Evolutionary conservation across 2,888 invertebrate genomes (phyloP), one percentile per base, ranked within the genome.

Genomic region (Artemia sinica): DNA sequence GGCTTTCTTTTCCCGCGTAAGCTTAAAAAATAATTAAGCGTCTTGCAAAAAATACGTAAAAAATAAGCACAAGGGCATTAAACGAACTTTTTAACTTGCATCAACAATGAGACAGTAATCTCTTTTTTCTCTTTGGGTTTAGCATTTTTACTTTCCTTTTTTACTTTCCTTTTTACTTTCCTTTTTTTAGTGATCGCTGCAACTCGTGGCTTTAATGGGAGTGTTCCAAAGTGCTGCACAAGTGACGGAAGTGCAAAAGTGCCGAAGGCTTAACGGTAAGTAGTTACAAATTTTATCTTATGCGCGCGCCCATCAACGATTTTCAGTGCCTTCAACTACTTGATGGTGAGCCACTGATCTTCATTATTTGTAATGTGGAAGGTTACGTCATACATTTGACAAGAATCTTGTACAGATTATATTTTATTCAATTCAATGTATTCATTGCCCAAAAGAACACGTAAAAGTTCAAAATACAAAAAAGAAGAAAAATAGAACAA

Each of bases 191-290:
- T 74, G 14, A 74, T 74, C 65, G 73, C 75, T 48, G 75, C 75
- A 73, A 71, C 74, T 1, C 69, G 75, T 71, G 73, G 87, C 9
- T 87, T 89, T 75, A 87, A 89, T 75, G 86, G 87, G 9, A 85
- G 87, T 0, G 84, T 89, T 69, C 88, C 90, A 50, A 82, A 86
- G 73, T 89, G 90, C 76, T 89, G 89, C 75, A 80, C 81, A 67
- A 81, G 81, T 71, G 82, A 82, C 8, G 85, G 85, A 8, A 77
- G 77, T 66, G 83, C 80, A 66, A 82, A 84, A 70, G 81, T 86
- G 70, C 82, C 84, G 0, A 79, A 41, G 84, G 85, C 72, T 80
- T 85, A 69, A 79, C 83, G 81, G 86, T 86, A 74, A 80, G 78
- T 73, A 50, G 66, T 41, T 14, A 49, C n/a, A 28, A 8, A 50